phyloP scores from a whole-genome alignment of 2,113 vertebrate species.

The Macrotus californicus region DNA sequence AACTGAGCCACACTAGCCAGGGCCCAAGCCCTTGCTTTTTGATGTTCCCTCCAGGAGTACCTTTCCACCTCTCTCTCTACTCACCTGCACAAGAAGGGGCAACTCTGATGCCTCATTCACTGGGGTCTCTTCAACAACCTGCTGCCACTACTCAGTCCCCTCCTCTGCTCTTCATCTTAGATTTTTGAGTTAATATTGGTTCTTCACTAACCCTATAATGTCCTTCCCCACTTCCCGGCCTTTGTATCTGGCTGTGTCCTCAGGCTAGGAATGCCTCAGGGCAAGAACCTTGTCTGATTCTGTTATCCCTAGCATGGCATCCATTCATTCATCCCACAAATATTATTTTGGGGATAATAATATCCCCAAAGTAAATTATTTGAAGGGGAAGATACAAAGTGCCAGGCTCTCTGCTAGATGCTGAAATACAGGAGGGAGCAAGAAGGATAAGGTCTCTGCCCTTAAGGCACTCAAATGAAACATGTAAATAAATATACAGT shows the following conservation, averaged over 20 bases:
- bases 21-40: not conserved
- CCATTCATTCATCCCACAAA: conserved; percentile 5
- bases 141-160: not conserved
- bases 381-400: not conserved
- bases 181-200: not conserved
- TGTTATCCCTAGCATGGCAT: not conserved
- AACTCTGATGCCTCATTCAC: not conserved
- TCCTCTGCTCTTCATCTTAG: not conserved
- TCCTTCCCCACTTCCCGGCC: not conserved
- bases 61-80: not conserved
- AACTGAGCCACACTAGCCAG: too few species aligned
- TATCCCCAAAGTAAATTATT: too few species aligned
- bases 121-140: not conserved
- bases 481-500: not conserved
- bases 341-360: not conserved
- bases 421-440: not conserved
- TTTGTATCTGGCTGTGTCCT: not conserved
- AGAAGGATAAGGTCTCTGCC: not conserved
- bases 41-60: not conserved
- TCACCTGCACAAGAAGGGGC: not conserved
- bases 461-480: not conserved
- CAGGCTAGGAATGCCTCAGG: not conserved
- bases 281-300: not conserved
- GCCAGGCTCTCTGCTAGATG: not conserved
- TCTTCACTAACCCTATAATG: not conserved